Base-by-base conservation (phyloP, 2,113 vertebrate species). In the Cercocebus atys region DNA sequence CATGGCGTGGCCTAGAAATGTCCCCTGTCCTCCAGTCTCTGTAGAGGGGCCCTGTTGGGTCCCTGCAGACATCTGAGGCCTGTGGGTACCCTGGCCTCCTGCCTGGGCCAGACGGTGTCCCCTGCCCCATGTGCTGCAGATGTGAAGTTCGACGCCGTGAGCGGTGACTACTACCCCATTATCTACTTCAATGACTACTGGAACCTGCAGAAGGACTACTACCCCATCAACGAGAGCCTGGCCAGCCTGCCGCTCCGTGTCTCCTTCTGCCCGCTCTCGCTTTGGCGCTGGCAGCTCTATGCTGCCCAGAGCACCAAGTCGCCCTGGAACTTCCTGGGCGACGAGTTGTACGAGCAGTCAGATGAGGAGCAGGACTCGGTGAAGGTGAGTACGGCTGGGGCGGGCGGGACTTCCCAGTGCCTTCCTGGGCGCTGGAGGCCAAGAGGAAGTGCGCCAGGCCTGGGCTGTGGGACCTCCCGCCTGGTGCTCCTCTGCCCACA, bases 131-230 rank as follows among this genome's bases (percentile, higher is more conserved):
- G 2, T 6, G 4, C 43, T 23, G 9, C 97, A 99, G 99, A 99
- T 55, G 99, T 99, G 78, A 99, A 99, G 97, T 99, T 99, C 3
- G 99, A 99, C 0, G 99, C 99, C 0, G 99, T 99, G 82, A 99
- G 99, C 0, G 99, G 99, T 0, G 99, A 99, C 90, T 99, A 99
- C 97, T 99, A 99, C 98, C 99, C 99, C 68, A 99, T 99, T 57
- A 98, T 99, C 18, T 99, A 99, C 98, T 99, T 99, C 98, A 99
- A 99, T 0, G 99, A 99, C 95, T 99, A 99, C 99, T 99, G 99
- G 99, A 99, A 99, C 98, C 99, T 99, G 92, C 99, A 99, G 98
- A 99, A 99, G 97, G 99, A 99, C 17, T 99, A 99, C 75, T 99
- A 99, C 97, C 99, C 99, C 90, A 99, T 99, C 97, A 99, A 99